Percentiles rank a stretch among this genome's conserved stretches.
Evolutionary conservation across 1,140 invertebrate genomes (phyloP).

Genomic region (Drosophila prosaltans): DNA sequence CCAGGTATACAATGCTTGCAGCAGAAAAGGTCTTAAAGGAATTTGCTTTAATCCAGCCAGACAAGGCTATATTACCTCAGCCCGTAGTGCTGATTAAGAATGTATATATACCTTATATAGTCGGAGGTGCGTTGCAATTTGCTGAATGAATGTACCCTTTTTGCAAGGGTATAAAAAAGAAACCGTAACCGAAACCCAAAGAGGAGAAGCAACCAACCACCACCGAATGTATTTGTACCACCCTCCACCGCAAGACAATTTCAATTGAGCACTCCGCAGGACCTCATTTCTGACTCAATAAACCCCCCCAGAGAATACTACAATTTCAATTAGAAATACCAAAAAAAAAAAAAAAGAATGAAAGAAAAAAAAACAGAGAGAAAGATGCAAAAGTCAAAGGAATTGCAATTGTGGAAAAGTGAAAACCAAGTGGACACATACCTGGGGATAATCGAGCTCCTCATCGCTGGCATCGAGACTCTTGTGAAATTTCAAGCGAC

Average conservation of each 20-base stretch:
- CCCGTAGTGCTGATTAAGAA: too few species aligned
- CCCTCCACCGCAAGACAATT: conserved; percentile 60
- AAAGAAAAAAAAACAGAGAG: neutral
- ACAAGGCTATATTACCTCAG: too few species aligned
- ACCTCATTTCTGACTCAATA: conserved; percentile 75
- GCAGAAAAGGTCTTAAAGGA: too few species aligned
- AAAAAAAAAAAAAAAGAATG: neutral
- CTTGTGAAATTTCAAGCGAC: conserved; percentile 77
- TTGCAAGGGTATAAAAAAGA: too few species aligned
- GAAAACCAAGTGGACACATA: conserved; percentile 44
- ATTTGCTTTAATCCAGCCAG: too few species aligned
- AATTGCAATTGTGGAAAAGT: neutral
- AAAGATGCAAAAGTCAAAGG: neutral
- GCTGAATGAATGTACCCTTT: too few species aligned
- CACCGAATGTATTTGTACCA: conserved; percentile 10
- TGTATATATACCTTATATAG: too few species aligned
- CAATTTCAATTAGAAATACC: conserved; percentile 26
- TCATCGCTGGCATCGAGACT: conserved; percentile 79
- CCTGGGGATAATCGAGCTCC: conserved; percentile 80
- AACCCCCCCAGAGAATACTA: conserved; percentile 29
- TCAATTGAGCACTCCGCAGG: conserved; percentile 76
- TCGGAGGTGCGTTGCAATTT: too few species aligned
- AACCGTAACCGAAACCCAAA: neutral
- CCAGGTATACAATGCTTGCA: too few species aligned
- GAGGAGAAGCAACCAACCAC: conserved; percentile 9